Evolutionary conservation across 2,888 invertebrate genomes (phyloP), one percentile per base, ranked within the genome.

Genomic region (Cepaea hortensis): DNA sequence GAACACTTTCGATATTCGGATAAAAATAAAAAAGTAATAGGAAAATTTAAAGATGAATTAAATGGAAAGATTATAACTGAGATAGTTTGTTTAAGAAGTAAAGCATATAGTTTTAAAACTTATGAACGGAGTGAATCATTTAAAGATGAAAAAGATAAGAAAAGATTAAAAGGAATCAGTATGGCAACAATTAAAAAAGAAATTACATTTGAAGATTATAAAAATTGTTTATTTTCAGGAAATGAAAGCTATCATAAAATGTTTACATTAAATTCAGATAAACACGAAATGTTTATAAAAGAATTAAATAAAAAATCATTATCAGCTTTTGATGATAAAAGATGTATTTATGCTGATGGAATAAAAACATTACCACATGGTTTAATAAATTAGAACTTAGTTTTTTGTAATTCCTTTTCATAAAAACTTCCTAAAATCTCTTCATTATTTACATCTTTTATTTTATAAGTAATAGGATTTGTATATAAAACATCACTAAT

Each of bases 21-120:
- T 55, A 76, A 77, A 80, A 88, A 88, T 84, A 86, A 84, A 87
- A 85, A 85, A 55, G 79, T 79, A 62, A 79, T 79, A 62, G 79
- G 62, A 15, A 61, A 79, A 79, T 79, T 79, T 79, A 79, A 79
- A 85, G 85, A 85, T 85, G 85, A 85, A 85, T 68, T 85, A 55
- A 85, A 85, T 50, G 85, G 70, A 48, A 85, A 85, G 50, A 4
- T 20, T 18, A 85, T 85, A 68, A 70, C 68, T 70, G 81, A 81
- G 20, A 81, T 81, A 68, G 79, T 77, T 55, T 77, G 50, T 50
- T 20, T 77, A 9, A 55, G 55, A 77, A 76, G 61, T 55, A 77
- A 77, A 77, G 77, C 61, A n/a, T 77, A 77, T 55, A 35, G 35
- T 35, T 35, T 35, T 35, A 35, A 35, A 35, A 35, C 35, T 35